Base-by-base conservation (phyloP, 2,888 invertebrate genomes). In the Aradus depressus region DNA sequence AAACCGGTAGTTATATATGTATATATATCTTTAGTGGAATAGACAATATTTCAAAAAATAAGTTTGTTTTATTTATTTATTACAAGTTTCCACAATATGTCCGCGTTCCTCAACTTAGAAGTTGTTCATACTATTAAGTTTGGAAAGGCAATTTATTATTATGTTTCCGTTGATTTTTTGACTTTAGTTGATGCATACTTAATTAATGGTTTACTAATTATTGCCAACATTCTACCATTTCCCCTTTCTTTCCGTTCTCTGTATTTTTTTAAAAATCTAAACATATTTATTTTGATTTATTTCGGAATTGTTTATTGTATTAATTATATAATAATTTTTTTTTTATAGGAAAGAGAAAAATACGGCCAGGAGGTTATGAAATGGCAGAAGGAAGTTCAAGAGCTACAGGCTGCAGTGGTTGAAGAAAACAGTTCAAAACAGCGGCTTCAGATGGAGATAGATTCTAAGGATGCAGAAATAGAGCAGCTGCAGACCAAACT, bases 391-490 rank as follows among this genome's bases (percentile, higher is more conserved):
- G 89, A 88, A 65, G 69, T 88, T 60, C 88, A 89, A 68, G 95
- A 96, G 64, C 72, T 79, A 51, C 73, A 92, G 74, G 83, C 86
- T 56, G 83, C 85, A 67, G 74, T 89, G 42, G 78, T 79, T 54
- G 88, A 86, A 65, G 92, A 92, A 64, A 81, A 80, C 67, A 78
- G 82, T 62, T 73, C 77, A 8, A 80, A 78, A 61, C 74, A 84
- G 61, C 79, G 85, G 56, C 76, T 93, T 53, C 86, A 90, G 68
- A 95, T 95, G 93, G 96, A 97, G 72, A 77, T 93, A 55, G 95
- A 95, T 70, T 88, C 90, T 64, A 96, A 95, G 69, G 95, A 96
- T 66, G 89, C 85, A 0, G 95, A 96, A 71, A 90, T 96, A 58
- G 95, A 96, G 70, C 87, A 89, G 65, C 70, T 93, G 37, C 84